These are phyloP conservation scores for Gallinago solitaria DNA, from an alignment of 2,797 vertebrate genomes.

Conservation along the genomic window DNA sequence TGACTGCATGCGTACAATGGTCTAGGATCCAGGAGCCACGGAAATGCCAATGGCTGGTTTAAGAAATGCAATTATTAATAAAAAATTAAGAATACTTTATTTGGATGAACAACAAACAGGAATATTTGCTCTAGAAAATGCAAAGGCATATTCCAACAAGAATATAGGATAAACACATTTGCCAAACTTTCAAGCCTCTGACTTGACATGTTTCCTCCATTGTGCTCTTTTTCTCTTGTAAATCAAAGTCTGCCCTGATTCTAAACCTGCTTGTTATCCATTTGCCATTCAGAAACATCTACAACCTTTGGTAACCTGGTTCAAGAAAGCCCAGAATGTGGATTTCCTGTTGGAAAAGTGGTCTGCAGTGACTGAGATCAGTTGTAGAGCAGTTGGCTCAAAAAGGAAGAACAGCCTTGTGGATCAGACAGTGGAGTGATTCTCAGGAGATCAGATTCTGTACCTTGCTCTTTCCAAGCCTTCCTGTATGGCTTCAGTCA, in stretches of 20 bases:
- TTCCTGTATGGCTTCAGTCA: not conserved
- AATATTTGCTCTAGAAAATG: conserved; percentile 2
- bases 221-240: not conserved
- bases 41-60: conserved; percentile 3
- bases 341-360: not conserved
- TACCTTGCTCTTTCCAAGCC: not conserved
- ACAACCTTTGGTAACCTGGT: not conserved
- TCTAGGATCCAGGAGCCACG: not conserved
- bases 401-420: not conserved
- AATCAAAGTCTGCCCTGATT: not conserved
- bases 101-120: not conserved
- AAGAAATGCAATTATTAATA: not conserved
- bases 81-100: not conserved
- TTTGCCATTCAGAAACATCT: not conserved
- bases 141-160: not conserved
- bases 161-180: not conserved
- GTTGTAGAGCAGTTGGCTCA: not conserved
- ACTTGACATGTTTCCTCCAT: not conserved
- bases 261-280: not conserved
- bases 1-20: not conserved
- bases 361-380: not conserved
- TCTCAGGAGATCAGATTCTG: not conserved
- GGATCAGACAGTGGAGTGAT: not conserved
- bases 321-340: not conserved
- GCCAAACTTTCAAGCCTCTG: not conserved